Evolutionary conservation across 2,888 invertebrate species (phyloP), one percentile per base, ranked within the genome.

Genomic region (Phyto melanocephala): DNA sequence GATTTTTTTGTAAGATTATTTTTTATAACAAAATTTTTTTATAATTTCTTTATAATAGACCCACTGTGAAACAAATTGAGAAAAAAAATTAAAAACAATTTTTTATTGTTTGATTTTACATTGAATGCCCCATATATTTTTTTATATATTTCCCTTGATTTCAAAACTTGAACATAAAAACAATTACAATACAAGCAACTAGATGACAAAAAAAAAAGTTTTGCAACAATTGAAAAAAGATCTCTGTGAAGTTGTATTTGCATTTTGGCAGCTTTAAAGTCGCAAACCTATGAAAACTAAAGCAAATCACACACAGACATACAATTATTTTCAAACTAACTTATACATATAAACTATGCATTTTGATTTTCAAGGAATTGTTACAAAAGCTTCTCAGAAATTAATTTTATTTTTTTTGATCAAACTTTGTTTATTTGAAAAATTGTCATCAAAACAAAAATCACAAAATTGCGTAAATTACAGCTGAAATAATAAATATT

Each of bases 161-260:
- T 45, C 7, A 42, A 74, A 74, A 74, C 63, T 35, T 63, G 11
- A 63, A 33, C 72, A 62, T 72, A 20, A 72, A 72, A 72, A 72
- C 62, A 54, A 74, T 74, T 63, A 74, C 62, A 74, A 74, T 52
- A 74, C 60, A 63, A 63, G 52, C 58, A 54, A 52, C 28, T 52
- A 50, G 54, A 45, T 42, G 33, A 28, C 33, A 58, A 20, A n/a
- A 45, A 45, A 33, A 52, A 72, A 52, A 52, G 15, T 62, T 62
- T 60, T 62, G 40, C n/a, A 72, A 62, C 40, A 20, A 62, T 28
- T 37, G 28, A 24, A 63, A 63, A 40, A 2, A 65, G 28, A 47
- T 37, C 24, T n/a, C n/a, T n/a, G n/a, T n/a, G n/a, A 13, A 28
- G 11, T 70, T 56, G 33, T 56, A n/a, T 28, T 33, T 24, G 6